Evolutionary conservation across 2,888 invertebrate species (phyloP).

Genomic region (Druceiella hillmani): DNA sequence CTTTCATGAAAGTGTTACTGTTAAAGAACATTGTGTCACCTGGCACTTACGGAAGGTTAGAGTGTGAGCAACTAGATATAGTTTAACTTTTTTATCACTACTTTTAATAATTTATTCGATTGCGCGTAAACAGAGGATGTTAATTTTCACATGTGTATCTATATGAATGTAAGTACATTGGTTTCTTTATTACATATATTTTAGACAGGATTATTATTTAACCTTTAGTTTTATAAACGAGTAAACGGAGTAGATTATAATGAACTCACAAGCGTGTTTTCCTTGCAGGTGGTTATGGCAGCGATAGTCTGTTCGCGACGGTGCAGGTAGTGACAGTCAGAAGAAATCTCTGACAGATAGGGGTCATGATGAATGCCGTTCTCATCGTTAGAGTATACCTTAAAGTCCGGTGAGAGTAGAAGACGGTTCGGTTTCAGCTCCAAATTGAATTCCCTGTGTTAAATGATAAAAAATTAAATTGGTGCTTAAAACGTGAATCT

Average conservation of each 20-base stretch:
- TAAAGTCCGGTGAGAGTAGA: constrained; percentile 55
- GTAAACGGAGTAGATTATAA: constrained; percentile 9
- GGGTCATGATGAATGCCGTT: constrained; percentile 37
- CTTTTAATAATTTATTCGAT: no score
- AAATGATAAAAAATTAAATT: constrained; percentile 9
- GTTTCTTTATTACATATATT: no score
- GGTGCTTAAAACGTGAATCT: no score
- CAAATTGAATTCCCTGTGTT: constrained; percentile 52
- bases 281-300: constrained; percentile 62
- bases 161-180: no score
- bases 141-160: no score
- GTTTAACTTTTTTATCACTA: no score
- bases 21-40: no score
- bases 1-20: no score
- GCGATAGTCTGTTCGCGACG: constrained; percentile 52
- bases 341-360: constrained; percentile 34
- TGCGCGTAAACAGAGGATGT: no score
- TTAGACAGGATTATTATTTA: constrained; percentile 1
- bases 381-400: constrained; percentile 49
- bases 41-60: no score
- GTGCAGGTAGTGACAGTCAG: constrained; percentile 63
- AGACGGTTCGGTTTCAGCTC: constrained; percentile 57
- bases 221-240: constrained; percentile 8
- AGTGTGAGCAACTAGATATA: no score
- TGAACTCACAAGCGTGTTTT: constrained; percentile 57